These are phyloP conservation scores for Nesogale talazaci DNA, from an alignment of 2,113 vertebrate species.

Conservation along the genomic window DNA sequence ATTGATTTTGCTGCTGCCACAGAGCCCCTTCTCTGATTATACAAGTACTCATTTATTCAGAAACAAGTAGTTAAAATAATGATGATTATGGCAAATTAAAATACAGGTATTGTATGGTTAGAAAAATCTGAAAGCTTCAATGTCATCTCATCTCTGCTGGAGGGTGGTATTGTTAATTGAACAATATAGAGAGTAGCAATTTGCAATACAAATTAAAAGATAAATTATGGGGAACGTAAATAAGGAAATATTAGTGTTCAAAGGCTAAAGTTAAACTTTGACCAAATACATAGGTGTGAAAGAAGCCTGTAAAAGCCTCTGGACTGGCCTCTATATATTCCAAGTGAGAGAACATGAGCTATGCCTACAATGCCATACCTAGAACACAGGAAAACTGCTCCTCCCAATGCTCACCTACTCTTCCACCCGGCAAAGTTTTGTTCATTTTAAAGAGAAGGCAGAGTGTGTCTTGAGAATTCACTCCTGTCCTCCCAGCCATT, in stretches of 20 bases:
- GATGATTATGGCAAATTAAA: not conserved
- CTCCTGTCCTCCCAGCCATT: not conserved
- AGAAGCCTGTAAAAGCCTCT: not conserved
- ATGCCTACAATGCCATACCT: not conserved
- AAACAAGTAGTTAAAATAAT: not conserved
- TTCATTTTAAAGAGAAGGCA: not conserved
- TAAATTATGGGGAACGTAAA: not conserved
- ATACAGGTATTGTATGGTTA: not conserved
- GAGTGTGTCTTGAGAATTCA: not conserved
- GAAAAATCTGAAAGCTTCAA: not conserved
- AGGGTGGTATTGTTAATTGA: not conserved
- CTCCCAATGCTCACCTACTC: not conserved
- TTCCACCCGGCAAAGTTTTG: not conserved
- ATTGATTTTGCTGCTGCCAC: not conserved
- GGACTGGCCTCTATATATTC: not conserved
- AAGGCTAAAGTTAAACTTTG: not conserved
- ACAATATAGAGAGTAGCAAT: not conserved
- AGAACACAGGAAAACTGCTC: not conserved
- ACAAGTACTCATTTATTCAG: not conserved
- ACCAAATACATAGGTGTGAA: not conserved
- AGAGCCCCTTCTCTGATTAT: not conserved
- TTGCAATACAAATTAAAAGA: not conserved
- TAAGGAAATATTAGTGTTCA: not conserved
- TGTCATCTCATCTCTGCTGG: rapidly evolving
- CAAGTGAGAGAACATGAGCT: not conserved